Conservation (phyloP, 2,888 invertebrate species). For the Ectobius pallidus region DNA sequence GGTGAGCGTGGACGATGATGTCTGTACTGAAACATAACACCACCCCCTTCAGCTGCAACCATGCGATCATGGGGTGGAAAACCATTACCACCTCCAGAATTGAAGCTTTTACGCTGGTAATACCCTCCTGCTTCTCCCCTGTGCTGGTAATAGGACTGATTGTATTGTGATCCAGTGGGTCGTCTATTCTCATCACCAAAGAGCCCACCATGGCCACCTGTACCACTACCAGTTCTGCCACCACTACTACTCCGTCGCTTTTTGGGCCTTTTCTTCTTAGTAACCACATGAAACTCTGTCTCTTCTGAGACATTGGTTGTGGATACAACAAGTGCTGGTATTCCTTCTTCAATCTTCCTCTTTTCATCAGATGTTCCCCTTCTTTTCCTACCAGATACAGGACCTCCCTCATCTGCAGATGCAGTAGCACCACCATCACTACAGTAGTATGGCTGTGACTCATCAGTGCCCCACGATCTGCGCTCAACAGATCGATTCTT, state of each 20-base stretch:
- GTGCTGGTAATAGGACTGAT: constrained; percentile 13
- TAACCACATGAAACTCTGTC: constrained; percentile 79
- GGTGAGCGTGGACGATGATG: constrained; percentile 47
- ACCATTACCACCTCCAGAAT: constrained; percentile 41
- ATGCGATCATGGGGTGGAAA: constrained; percentile 44
- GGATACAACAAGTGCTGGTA: not conserved
- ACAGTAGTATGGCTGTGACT: constrained; percentile 60
- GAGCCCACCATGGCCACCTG: constrained; percentile 19
- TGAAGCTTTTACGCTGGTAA: constrained; percentile 36
- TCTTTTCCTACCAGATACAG: constrained; percentile 27
- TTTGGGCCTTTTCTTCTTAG: constrained; percentile 80
- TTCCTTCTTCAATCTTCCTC: constrained; percentile 8
- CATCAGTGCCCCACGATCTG: constrained; percentile 72
- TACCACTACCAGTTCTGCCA: constrained; percentile 50
- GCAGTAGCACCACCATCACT: constrained; percentile 51
- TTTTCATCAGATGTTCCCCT: constrained; percentile 14
- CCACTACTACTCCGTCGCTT: constrained; percentile 65
- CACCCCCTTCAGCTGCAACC: constrained; percentile 28
- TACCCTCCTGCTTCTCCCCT: constrained; percentile 21
- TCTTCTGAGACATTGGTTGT: constrained; percentile 43
- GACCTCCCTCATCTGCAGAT: constrained; percentile 59
- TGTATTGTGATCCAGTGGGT: constrained; percentile 2
- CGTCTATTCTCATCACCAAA: constrained; percentile 24
- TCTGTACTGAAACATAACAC: constrained; percentile 38
- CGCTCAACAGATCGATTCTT: constrained; percentile 55